A percentile compares a stretch with the other conserved stretches of the same genome.
Conservation (phyloP, 92 coral and sea anemone genomes). For the Epizoanthus illoricatus region DNA sequence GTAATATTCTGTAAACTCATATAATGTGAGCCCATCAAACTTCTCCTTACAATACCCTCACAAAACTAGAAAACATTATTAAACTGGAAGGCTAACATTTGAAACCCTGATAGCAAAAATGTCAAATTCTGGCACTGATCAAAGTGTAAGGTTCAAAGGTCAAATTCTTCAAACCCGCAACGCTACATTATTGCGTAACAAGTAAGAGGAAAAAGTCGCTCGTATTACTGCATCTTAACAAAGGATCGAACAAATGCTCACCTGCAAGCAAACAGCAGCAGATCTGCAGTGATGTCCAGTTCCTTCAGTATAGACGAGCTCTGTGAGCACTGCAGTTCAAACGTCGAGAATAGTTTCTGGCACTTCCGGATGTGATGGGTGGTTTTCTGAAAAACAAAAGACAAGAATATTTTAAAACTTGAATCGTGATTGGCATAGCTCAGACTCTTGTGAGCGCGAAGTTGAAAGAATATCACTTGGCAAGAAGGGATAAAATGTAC, state of each 20-base stretch:
- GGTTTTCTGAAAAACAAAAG: slow-evolving; percentile 62
- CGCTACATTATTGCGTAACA: too few relatives aligned
- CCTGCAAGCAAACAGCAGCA: slow-evolving; percentile 83
- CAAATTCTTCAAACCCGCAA: too few relatives aligned
- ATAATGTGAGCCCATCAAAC: too few relatives aligned
- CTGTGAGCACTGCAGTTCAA: slow-evolving; percentile 85
- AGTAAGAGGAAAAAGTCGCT: too few relatives aligned
- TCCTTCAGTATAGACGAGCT: slow-evolving; percentile 71
- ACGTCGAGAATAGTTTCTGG: slow-evolving; percentile 67
- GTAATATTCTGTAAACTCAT: too few relatives aligned
- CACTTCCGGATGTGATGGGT: slow-evolving; percentile 86
- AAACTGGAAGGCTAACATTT: too few relatives aligned
- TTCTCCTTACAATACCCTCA: too few relatives aligned
- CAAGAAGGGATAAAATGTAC: too few relatives aligned
- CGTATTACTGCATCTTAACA: background rate
- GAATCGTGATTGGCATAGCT: background rate
- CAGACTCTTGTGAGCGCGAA: background rate
- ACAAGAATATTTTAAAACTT: background rate
- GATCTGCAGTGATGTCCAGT: slow-evolving; percentile 72
- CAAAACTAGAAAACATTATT: too few relatives aligned
- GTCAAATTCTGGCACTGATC: too few relatives aligned
- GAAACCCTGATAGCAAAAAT: too few relatives aligned
- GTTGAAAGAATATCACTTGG: background rate
- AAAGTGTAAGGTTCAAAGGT: too few relatives aligned
- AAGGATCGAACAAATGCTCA: background rate